Base-by-base conservation (phyloP, 2,888 invertebrate genomes). In the Drosophila stalkeri region DNA sequence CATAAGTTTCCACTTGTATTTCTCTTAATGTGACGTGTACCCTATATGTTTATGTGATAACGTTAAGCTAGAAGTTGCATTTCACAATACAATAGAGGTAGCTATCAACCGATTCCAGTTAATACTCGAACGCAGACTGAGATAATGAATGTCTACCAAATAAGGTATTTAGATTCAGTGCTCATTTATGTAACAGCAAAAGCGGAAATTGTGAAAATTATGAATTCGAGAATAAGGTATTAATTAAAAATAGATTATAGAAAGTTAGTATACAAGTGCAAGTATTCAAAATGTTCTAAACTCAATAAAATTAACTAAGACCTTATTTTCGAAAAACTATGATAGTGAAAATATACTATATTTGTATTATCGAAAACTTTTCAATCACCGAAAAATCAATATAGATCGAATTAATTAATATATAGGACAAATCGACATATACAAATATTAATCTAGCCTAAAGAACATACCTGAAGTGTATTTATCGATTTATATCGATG, bases 1-100 rank as follows among this genome's bases (percentile, higher is more conserved):
- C 77, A 75, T 31, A 65, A 77, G 27, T 3, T n/a, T 16, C 33
- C 11, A 27, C 12, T 7, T 3, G 16, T 46, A 44, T 47, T 63
- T n/a, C 18, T 63, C 9, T 63, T 37, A 14, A 41, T 4, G n/a
- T 49, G 47, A 55, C 47, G 74, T 73, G 44, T 3, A 9, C 39
- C 1, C 8, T 52, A 43, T 27, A 54, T 54, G 43, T 59, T 57
- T 33, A 14, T 27, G n/a, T 55, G 76, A 71, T 64, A 31, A 5
- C 31, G 9, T 35, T 71, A 59, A 62, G 65, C 16, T n/a, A 11
- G 1, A 11, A 2, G 2, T 18, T 18, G 9, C 1, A 1, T 46
- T 61, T 65, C 20, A 35, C 56, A 75, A 77, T 70, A 41, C 14
- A 37, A 41, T 18, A 2, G 9, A 44, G 20, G 43, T 46, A 37